Base-by-base conservation (phyloP, 2,888 invertebrate genomes). In the Sinhomidia bicolor region DNA sequence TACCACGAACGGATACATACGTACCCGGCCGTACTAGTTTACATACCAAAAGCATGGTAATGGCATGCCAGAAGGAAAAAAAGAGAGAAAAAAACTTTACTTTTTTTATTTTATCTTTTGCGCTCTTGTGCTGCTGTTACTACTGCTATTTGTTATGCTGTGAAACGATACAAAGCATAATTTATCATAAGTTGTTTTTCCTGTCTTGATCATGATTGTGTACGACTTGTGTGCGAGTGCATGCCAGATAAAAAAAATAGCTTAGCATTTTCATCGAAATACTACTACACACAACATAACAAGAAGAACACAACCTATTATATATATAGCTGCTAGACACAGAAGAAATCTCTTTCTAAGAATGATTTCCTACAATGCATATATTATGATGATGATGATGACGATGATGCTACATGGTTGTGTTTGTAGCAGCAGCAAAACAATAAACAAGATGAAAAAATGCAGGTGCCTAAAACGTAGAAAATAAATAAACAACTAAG, bases 171-270 rank as follows among this genome's bases (percentile, higher is more conserved):
- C 74, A 51, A 41, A 74, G n/a, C 44, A 26, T 47, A 74, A 74
- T 74, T 74, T 74, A 74, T 74, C 74, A 74, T 74, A 74, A 74
- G 51, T 74, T 51, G 51, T 74, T 74, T 74, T 74, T 74, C 74
- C 74, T 74, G 74, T 74, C 26, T 14, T 74, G 47, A 7, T 74
- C 26, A 71, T 47, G 47, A 51, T 68, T 32, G 20, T 36, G 51
- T n/a, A 51, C n/a, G n/a, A n/a, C n/a, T n/a, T n/a, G n/a, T 12
- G 29, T 7, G 26, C 26, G 26, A 51, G 44, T 29, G 47, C 74
- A 51, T 26, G 47, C 47, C 51, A 74, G 74, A 74, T 71, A 47
- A 74, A 74, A 14, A 26, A 51, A 65, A 65, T 6, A 41, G 41
- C 20, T 74, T 41, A n/a, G 36, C 17, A 36, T 71, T 36, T 44